These are phyloP conservation scores for Cremastobaeus sp. DNA, from an alignment of 2,888 invertebrate species.

Conservation along the genomic window DNA sequence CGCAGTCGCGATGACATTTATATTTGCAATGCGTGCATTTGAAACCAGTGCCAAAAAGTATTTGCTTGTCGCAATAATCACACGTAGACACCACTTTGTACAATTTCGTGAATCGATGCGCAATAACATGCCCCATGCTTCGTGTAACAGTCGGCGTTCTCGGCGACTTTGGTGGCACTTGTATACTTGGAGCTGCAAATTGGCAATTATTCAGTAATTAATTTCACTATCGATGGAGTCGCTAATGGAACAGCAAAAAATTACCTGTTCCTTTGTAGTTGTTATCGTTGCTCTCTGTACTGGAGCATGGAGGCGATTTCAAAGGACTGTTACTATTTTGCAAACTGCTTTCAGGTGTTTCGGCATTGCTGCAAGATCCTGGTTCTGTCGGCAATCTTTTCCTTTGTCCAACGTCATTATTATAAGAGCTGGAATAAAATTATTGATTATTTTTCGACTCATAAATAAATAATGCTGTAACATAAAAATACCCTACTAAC, in stretches of 20 bases:
- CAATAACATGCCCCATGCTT: slow-evolving; percentile 92
- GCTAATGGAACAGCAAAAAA: slow-evolving; percentile 5
- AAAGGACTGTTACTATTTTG: slow-evolving; percentile 79
- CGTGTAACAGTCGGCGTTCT: slow-evolving; percentile 87
- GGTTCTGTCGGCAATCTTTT: slow-evolving; percentile 82
- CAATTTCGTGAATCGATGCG: slow-evolving; percentile 93
- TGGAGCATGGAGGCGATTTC: slow-evolving; percentile 81
- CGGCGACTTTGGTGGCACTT: slow-evolving; percentile 85
- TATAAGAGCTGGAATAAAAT: slow-evolving; percentile 1
- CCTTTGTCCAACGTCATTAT: slow-evolving; percentile 73
- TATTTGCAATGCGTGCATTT: slow-evolving; percentile 98
- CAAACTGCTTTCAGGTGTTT: slow-evolving; percentile 69
- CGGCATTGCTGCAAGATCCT: slow-evolving; percentile 79
- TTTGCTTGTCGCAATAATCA: slow-evolving; percentile 92
- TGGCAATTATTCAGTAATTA: too few species aligned
- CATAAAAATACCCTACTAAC: slow-evolving; percentile 65
- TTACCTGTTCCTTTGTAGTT: slow-evolving; percentile 78
- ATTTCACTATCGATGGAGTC: too few species aligned
- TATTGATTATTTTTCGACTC: neutral
- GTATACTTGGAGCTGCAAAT: slow-evolving; percentile 78
- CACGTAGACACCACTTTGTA: slow-evolving; percentile 94
- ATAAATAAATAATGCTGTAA: neutral
- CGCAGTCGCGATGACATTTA: slow-evolving; percentile 92
- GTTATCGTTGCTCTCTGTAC: slow-evolving; percentile 79
- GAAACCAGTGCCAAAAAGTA: slow-evolving; percentile 89